Evolutionary conservation across 2,113 vertebrate genomes (phyloP).

Genomic region (Platycercus adscitus): DNA sequence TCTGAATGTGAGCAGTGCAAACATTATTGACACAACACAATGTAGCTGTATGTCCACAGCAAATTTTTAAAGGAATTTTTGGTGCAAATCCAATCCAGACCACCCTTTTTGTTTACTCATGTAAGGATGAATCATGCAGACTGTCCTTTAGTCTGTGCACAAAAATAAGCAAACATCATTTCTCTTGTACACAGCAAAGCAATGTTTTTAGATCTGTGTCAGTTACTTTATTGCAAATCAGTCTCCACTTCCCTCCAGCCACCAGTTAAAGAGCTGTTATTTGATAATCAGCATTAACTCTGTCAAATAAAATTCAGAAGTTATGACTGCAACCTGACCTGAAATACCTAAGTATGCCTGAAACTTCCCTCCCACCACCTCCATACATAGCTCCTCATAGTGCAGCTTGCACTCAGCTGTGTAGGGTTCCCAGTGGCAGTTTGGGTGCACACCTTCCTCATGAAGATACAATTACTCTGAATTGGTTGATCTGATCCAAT

Average conservation of each 20-base stretch:
- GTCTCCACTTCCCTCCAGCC: neutral
- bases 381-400: rapidly evolving
- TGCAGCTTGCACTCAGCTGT: neutral
- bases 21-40: neutral
- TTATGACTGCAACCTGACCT: no score
- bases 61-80: neutral
- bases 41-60: neutral
- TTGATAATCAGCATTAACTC: neutral
- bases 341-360: rapidly evolving
- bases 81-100: neutral
- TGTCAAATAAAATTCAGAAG: neutral
- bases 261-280: neutral
- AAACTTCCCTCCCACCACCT: rapidly evolving
- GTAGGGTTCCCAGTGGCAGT: neutral
- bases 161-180: neutral
- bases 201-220: neutral
- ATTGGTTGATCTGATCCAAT: rapidly evolving
- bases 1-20: neutral
- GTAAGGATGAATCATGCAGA: neutral
- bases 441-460: neutral
- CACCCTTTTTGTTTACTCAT: neutral
- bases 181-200: neutral
- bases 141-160: neutral
- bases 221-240: neutral
- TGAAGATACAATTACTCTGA: rapidly evolving